phyloP scores from a whole-genome alignment of 2,797 vertebrate genomes.

The Poecile montanus region DNA sequence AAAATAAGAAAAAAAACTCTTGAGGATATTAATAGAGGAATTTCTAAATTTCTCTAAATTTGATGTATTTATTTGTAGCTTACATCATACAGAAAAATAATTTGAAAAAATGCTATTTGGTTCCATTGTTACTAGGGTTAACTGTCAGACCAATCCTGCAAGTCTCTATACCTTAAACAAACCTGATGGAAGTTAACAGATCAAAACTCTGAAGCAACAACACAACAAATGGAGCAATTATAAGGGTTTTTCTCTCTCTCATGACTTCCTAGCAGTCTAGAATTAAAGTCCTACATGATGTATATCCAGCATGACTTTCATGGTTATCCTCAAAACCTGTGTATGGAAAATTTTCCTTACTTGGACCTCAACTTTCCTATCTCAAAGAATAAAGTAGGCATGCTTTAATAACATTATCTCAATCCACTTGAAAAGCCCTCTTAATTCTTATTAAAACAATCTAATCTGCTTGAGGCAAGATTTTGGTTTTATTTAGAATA shows the following conservation, averaged over 20 bases:
- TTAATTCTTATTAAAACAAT: conserved; percentile 46
- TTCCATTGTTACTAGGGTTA: background rate
- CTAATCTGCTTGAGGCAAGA: conserved; percentile 32
- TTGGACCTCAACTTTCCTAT: background rate
- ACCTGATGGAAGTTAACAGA: background rate
- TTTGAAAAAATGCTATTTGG: background rate
- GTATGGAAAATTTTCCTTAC: background rate
- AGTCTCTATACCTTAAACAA: background rate
- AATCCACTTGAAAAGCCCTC: conserved; percentile 26
- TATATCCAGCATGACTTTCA: conserved; percentile 30
- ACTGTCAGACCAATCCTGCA: background rate
- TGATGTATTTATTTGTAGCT: background rate
- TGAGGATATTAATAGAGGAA: background rate
- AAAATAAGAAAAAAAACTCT: background rate
- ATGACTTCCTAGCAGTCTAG: background rate
- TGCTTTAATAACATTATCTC: conserved; percentile 34
- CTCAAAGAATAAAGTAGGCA: conserved; percentile 45
- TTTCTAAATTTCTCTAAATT: background rate
- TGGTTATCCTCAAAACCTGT: background rate
- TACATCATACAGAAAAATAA: background rate
- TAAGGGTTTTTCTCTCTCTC: background rate
- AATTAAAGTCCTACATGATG: conserved; percentile 3
- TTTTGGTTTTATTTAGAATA: conserved; percentile 20
- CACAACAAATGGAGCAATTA: background rate
- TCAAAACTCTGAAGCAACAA: background rate